These are phyloP conservation scores for Sogatella furcifera DNA, from an alignment of 1,140 invertebrate genomes.

Conservation along the genomic window DNA sequence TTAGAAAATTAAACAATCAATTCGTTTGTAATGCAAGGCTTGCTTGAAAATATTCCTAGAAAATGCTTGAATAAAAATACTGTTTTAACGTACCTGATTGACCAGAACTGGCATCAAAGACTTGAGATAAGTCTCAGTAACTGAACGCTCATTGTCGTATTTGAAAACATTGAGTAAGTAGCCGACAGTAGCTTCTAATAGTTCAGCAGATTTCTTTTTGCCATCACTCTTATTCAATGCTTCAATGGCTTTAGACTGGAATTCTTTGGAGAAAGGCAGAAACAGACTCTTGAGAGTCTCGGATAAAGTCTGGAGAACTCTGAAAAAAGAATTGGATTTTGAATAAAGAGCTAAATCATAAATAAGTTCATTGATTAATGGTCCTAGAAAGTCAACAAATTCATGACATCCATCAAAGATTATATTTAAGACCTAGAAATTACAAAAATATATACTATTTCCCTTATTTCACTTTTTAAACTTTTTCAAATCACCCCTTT, in stretches of 20 bases:
- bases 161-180: constrained; percentile 67
- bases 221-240: constrained; percentile 13
- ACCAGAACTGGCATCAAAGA: constrained; percentile 73
- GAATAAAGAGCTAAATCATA: no score
- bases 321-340: no score
- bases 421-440: no score
- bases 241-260: constrained; percentile 60
- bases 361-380: no score
- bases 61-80: constrained; percentile 11
- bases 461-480: no score
- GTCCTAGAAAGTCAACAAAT: no score
- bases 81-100: constrained; percentile 70
- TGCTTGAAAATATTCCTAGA: not conserved
- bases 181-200: constrained; percentile 24
- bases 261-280: constrained; percentile 75
- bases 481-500: no score
- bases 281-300: constrained; percentile 47
- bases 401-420: no score
- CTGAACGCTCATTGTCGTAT: constrained; percentile 63
- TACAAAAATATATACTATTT: no score
- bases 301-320: no score
- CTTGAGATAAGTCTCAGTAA: constrained; percentile 72
- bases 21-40: no score
- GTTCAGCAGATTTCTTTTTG: constrained; percentile 11
- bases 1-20: no score